These are phyloP conservation scores for Mythimna impura DNA, from an alignment of 2,888 invertebrate species.

Conservation along the genomic window DNA sequence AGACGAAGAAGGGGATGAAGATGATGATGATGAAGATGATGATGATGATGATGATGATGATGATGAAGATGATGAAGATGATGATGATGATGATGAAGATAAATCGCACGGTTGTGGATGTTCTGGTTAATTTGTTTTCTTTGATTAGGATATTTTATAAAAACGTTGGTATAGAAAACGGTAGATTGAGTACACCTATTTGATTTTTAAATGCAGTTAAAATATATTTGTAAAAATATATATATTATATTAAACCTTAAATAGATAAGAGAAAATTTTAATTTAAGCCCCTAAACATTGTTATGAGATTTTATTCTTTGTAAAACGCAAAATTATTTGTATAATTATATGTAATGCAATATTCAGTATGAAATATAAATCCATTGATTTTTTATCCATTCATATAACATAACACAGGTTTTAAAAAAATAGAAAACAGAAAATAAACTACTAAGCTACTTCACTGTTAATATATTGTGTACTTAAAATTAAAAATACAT, in stretches of 20 bases:
- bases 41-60: neutral
- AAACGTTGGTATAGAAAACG: neutral
- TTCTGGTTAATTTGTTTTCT: neutral
- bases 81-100: neutral
- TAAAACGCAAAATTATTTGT: neutral
- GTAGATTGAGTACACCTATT: no score
- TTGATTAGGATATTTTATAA: neutral
- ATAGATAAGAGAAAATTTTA: no score
- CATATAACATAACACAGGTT: neutral
- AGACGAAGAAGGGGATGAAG: neutral
- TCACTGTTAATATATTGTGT: no score
- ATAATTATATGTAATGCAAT: neutral
- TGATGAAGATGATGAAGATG: neutral
- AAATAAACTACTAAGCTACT: no score
- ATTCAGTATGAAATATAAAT: neutral
- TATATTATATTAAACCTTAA: no score
- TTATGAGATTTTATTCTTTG: no score
- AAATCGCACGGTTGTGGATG: neutral
- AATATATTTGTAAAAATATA: no score
- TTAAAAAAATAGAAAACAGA: no score
- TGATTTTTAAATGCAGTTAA: no score
- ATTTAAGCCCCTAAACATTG: no score
- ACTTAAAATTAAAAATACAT: no score
- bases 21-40: neutral
- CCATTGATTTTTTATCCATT: neutral